Conservation (phyloP, 2,888 invertebrate species). For the Drosophila melanosoma region DNA sequence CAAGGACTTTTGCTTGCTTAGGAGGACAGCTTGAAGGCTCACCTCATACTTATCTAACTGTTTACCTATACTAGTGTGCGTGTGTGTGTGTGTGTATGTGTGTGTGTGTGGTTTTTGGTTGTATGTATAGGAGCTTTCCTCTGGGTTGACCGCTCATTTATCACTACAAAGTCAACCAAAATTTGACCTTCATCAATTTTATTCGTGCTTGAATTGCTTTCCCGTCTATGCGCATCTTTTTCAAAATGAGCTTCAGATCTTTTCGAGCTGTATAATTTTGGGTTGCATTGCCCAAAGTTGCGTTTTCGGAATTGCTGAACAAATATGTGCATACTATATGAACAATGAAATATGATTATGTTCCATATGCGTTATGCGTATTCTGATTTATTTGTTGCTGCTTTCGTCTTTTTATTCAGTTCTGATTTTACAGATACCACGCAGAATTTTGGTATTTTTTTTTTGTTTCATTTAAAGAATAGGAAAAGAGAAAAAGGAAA, state of each 20-base stretch:
- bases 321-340: constrained; percentile 34
- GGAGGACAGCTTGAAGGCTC: constrained; percentile 5
- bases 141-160: constrained; percentile 73
- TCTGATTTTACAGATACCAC: neutral
- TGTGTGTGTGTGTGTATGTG: constrained; percentile 6
- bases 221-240: constrained; percentile 59
- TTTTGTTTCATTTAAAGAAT: no score
- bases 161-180: constrained; percentile 74
- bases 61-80: neutral
- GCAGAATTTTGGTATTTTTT: neutral
- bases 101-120: constrained; percentile 10
- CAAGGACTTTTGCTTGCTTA: constrained; percentile 6
- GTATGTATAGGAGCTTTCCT: constrained; percentile 33
- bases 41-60: neutral
- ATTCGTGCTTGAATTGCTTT: constrained; percentile 67
- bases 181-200: constrained; percentile 76
- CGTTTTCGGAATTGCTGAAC: constrained; percentile 19
- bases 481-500: no score
- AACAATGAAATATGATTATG: constrained; percentile 61
- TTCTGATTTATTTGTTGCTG: constrained; percentile 53
- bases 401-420: constrained; percentile 7
- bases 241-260: constrained; percentile 44
- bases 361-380: constrained; percentile 55
- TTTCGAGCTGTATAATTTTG: constrained; percentile 40
- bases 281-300: constrained; percentile 17